Conservation (phyloP, 2,797 vertebrate genomes). For the Gymnodraco acuticeps region DNA sequence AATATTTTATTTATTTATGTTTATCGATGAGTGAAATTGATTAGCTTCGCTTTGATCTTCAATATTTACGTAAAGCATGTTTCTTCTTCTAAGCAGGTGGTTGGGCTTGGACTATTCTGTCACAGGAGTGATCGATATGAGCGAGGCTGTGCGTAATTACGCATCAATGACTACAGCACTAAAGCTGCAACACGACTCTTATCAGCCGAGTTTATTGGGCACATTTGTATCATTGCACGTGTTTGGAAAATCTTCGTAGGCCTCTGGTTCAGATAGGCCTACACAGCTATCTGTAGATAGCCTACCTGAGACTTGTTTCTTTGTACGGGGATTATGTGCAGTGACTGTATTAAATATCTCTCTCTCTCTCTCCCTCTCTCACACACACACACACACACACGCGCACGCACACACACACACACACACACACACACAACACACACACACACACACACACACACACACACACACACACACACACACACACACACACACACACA, state of each 20-base stretch:
- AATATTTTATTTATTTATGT: background rate
- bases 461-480: too few species aligned
- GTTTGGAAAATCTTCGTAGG: background rate
- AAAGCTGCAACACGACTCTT: slow-evolving; percentile 18
- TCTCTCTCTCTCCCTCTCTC: background rate
- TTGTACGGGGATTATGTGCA: slow-evolving; percentile 33
- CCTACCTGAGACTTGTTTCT: slow-evolving; percentile 20
- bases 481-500: slow-evolving; percentile 8
- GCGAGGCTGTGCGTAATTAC: slow-evolving; percentile 67
- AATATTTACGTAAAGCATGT: slow-evolving; percentile 1
- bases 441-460: too few species aligned
- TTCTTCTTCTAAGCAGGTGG: slow-evolving; percentile 34
- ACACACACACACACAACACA: too few species aligned
- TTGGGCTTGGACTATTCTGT: slow-evolving; percentile 33
- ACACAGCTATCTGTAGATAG: background rate
- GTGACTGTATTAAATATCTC: slow-evolving; percentile 36
- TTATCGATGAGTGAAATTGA: background rate
- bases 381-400: too few species aligned
- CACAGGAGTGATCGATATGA: slow-evolving; percentile 20
- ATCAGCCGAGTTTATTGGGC: slow-evolving; percentile 12
- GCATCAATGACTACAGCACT: slow-evolving; percentile 42
- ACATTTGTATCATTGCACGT: slow-evolving; percentile 15
- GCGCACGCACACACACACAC: too few species aligned
- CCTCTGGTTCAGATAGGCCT: background rate
- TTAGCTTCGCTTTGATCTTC: slow-evolving; percentile 1